A percentile compares a stretch with the other conserved stretches of the same genome.
Evolutionary conservation across 2,113 vertebrate species (phyloP).

Genomic region (Cygnus atratus): DNA sequence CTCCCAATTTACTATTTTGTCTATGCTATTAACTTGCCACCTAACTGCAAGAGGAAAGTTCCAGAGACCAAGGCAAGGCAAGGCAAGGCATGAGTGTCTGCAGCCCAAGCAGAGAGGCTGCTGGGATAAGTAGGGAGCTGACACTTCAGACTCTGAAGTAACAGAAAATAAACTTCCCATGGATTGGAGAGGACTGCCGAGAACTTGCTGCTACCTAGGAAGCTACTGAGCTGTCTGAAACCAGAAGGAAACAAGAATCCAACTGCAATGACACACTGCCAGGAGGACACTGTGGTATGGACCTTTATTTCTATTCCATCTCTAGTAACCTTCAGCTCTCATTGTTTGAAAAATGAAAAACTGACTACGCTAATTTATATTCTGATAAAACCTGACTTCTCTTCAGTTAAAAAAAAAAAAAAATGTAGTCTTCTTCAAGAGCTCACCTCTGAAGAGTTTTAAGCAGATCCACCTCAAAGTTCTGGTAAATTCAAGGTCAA

Average conservation of each 20-base stretch:
- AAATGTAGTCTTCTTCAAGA: background rate
- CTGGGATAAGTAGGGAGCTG: background rate
- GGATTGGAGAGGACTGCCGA: background rate
- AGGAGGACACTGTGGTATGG: background rate
- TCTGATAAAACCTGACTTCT: background rate
- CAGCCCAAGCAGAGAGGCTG: background rate
- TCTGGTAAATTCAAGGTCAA: background rate
- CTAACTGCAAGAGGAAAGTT: background rate
- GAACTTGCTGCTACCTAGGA: background rate
- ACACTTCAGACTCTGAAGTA: background rate
- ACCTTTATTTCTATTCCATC: background rate
- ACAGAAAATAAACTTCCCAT: background rate
- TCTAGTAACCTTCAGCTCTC: background rate
- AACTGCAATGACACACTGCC: background rate
- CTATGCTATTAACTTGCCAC: background rate
- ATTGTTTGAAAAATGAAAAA: background rate
- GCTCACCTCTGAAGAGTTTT: background rate
- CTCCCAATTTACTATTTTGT: background rate
- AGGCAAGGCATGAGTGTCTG: background rate
- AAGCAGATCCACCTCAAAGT: background rate
- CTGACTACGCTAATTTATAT: background rate
- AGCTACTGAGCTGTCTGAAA: background rate
- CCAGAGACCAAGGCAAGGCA: background rate
- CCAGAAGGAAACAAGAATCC: background rate
- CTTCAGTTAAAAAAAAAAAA: background rate